These are phyloP conservation scores for Ptychochromis oligacanthus DNA, from an alignment of 2,113 vertebrate species.

Conservation along the genomic window DNA sequence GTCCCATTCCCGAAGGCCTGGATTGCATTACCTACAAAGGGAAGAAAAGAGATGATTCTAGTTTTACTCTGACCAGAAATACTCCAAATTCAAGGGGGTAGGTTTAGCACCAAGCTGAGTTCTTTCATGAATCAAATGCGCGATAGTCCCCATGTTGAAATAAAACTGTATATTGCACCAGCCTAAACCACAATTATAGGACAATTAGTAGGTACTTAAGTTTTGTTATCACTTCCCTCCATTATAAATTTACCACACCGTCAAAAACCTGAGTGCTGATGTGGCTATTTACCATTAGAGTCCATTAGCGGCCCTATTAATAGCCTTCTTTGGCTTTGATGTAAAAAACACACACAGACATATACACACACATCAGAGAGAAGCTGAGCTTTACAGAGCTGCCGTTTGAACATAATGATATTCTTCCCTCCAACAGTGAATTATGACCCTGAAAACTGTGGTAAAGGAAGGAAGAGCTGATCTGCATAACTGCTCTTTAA, in stretches of 20 bases:
- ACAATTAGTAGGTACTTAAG: conserved; percentile 57
- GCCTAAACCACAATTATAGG: conserved; percentile 65
- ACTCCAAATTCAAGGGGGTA: neutral
- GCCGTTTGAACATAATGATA: conserved; percentile 53
- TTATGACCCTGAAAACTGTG: conserved; percentile 40
- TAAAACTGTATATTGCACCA: conserved; percentile 41
- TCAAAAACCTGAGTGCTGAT: conserved; percentile 69
- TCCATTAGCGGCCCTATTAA: conserved; percentile 72
- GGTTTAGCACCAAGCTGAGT: conserved; percentile 13
- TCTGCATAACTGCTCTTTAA: conserved; percentile 48
- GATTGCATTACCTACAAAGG: conserved; percentile 88
- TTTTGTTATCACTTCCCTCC: conserved; percentile 59
- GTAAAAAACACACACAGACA: conserved; percentile 44
- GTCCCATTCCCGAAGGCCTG: conserved; percentile 95
- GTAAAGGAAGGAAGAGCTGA: conserved; percentile 7
- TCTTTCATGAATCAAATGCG: conserved; percentile 20
- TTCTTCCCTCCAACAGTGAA: conserved; percentile 36
- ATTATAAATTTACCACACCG: conserved; percentile 71
- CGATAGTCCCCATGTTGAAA: conserved; percentile 38
- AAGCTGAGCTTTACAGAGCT: conserved; percentile 37
- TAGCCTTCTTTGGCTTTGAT: conserved; percentile 66
- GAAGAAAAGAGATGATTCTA: neutral
- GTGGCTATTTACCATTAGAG: conserved; percentile 66
- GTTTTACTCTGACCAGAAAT: neutral
- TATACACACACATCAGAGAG: conserved; percentile 40